Percentiles rank a stretch among this genome's conserved stretches.
These are phyloP conservation scores for Petromus typicus DNA, from an alignment of 2,113 vertebrate genomes.

Conservation along the genomic window DNA sequence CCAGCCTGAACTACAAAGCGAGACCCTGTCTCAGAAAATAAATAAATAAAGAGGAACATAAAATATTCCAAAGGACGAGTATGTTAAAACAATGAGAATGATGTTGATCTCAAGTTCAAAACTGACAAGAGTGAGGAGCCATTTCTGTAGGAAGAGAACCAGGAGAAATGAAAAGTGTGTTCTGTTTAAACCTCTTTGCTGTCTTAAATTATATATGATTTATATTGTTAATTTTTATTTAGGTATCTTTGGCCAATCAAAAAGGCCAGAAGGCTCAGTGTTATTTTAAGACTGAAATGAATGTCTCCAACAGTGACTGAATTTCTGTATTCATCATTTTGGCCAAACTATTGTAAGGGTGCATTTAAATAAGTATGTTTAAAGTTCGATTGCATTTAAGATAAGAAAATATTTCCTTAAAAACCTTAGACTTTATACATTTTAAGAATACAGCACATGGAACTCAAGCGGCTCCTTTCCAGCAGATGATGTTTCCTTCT, in stretches of 20 bases:
- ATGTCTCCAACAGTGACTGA: not conserved
- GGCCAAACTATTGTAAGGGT: not conserved
- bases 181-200: not conserved
- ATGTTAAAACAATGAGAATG: not conserved
- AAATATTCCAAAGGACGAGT: not conserved
- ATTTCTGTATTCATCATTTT: not conserved
- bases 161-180: not conserved
- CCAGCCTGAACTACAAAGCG: no score
- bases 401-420: not conserved
- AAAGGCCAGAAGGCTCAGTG: not conserved
- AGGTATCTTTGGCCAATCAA: not conserved
- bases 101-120: not conserved
- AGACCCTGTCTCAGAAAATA: no score
- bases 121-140: not conserved
- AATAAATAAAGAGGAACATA: no score
- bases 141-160: not conserved
- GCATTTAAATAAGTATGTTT: not conserved
- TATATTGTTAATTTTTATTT: not conserved
- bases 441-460: not conserved
- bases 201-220: not conserved
- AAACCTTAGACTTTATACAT: slow-evolving; percentile 9
- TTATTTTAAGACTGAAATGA: not conserved
- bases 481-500: not conserved
- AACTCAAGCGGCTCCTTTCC: not conserved
- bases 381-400: slow-evolving; percentile 44